Evolutionary conservation across 2,797 vertebrate genomes (phyloP).

Genomic region (Mormyrops boulengeri): DNA sequence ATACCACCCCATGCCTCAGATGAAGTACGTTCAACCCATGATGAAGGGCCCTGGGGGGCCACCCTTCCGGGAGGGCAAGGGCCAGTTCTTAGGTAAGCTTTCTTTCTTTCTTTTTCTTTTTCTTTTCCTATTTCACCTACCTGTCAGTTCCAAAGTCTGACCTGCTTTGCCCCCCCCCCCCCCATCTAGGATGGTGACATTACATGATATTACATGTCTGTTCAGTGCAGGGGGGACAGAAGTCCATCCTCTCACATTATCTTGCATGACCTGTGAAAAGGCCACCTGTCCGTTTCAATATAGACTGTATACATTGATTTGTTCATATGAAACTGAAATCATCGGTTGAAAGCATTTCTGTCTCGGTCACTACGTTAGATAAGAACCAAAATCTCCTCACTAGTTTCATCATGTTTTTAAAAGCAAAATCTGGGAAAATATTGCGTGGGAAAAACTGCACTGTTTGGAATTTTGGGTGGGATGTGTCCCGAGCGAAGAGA

Average conservation of each 20-base stretch:
- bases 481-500: neutral
- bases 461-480: neutral
- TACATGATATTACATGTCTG: neutral
- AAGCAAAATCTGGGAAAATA: neutral
- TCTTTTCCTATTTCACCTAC: too few relatives aligned
- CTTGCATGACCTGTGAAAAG: neutral
- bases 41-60: slow-evolving; percentile 95
- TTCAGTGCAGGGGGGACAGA: neutral
- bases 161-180: neutral
- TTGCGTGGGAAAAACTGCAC: neutral
- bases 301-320: neutral
- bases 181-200: neutral
- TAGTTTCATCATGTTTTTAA: neutral
- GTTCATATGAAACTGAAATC: neutral
- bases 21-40: slow-evolving; percentile 97
- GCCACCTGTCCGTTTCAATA: neutral
- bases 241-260: neutral
- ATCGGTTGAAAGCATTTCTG: neutral
- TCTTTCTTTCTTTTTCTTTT: neutral
- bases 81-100: slow-evolving; percentile 90
- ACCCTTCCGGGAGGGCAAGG: slow-evolving; percentile 96
- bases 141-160: neutral
- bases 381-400: neutral
- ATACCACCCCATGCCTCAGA: slow-evolving; percentile 79
- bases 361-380: neutral